Evolutionary conservation across 1,140 invertebrate genomes (phyloP).

Genomic region (Colletes latitarsis): DNA sequence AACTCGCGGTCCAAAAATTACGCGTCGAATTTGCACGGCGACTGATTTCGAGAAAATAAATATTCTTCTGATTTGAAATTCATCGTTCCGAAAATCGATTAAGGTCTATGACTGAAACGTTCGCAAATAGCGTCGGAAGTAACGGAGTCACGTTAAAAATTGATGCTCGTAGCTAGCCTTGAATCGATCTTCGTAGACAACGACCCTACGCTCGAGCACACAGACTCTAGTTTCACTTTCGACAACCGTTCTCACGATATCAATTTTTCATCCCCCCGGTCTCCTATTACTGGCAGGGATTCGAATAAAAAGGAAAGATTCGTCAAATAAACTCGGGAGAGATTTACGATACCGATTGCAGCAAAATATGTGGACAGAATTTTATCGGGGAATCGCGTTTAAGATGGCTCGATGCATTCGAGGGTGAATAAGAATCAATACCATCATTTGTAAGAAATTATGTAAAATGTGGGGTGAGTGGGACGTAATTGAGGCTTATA

Average conservation of each 20-base stretch:
- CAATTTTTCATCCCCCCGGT: too few relatives aligned
- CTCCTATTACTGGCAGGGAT: neutral
- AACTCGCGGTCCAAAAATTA: too few relatives aligned
- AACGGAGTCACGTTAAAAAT: neutral
- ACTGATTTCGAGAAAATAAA: too few relatives aligned
- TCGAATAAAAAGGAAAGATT: neutral
- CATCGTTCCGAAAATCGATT: too few relatives aligned
- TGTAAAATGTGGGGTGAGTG: neutral
- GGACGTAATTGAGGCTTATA: slow-evolving; percentile 9
- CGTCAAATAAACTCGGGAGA: neutral
- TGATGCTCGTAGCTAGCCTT: neutral
- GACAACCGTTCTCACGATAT: too few relatives aligned
- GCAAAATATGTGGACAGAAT: too few relatives aligned
- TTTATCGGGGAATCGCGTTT: too few relatives aligned
- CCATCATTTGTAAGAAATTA: slow-evolving; percentile 22
- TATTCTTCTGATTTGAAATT: too few relatives aligned
- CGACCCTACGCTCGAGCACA: neutral
- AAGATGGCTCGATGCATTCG: neutral
- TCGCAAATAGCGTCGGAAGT: too few relatives aligned
- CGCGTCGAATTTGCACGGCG: too few relatives aligned
- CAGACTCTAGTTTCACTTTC: neutral
- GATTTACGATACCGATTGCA: too few relatives aligned
- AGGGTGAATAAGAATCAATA: slow-evolving; percentile 21
- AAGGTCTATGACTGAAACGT: too few relatives aligned
- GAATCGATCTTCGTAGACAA: neutral